Conservation (phyloP, 2,888 invertebrate genomes). For the Agriotes lineatus region DNA sequence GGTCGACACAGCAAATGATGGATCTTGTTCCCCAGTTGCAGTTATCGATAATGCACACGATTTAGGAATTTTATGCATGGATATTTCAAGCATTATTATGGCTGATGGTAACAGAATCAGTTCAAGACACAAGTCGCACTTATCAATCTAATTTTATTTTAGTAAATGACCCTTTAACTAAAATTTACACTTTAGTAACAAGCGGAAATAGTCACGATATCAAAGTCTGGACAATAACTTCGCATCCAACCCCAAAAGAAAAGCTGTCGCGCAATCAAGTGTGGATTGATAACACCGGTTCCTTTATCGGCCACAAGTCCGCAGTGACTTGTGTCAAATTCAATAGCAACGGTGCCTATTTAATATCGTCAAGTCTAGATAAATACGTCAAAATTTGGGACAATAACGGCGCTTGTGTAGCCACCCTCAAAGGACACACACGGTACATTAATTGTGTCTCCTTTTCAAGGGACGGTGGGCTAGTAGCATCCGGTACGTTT, state of each 20-base stretch:
- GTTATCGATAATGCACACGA: slow-evolving; percentile 83
- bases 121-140: no score
- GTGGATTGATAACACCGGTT: slow-evolving; percentile 54
- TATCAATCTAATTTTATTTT: no score
- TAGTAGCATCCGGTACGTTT: slow-evolving; percentile 75
- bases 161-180: slow-evolving; percentile 69
- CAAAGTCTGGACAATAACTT: slow-evolving; percentile 73
- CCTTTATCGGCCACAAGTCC: slow-evolving; percentile 67
- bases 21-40: slow-evolving; percentile 68
- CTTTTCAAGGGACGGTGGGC: slow-evolving; percentile 75
- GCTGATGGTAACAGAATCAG: slow-evolving; percentile 65
- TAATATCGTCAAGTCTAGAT: slow-evolving; percentile 82
- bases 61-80: slow-evolving; percentile 81
- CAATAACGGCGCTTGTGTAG: slow-evolving; percentile 70
- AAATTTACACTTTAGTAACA: slow-evolving; percentile 72
- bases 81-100: slow-evolving; percentile 69
- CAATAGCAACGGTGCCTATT: slow-evolving; percentile 66
- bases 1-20: slow-evolving; percentile 65
- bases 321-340: slow-evolving; percentile 73
- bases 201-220: slow-evolving; percentile 79
- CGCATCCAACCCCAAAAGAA: slow-evolving; percentile 58
- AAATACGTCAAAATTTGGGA: slow-evolving; percentile 86
- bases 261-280: slow-evolving; percentile 56
- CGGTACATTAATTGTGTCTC: slow-evolving; percentile 86
- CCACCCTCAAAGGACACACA: slow-evolving; percentile 75